These are phyloP conservation scores for Incurvaria masculella DNA, from an alignment of 2,888 invertebrate species.

Conservation along the genomic window DNA sequence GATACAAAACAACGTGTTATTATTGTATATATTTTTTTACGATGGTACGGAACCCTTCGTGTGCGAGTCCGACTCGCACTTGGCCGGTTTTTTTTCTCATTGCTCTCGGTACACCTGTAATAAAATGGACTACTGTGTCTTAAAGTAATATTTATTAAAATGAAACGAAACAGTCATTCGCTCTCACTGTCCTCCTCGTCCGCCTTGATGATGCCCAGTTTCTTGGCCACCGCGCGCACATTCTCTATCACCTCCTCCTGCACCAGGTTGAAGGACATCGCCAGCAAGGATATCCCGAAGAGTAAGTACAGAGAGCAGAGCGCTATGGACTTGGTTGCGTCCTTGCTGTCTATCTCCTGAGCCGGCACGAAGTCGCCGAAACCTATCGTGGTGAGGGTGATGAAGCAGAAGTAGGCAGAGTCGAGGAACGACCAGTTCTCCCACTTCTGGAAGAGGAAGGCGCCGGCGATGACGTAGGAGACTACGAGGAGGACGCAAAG, in stretches of 20 bases:
- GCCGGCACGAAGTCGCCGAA: slow-evolving; percentile 92
- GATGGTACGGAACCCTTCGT: no score
- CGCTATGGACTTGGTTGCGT: slow-evolving; percentile 63
- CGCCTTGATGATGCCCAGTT: slow-evolving; percentile 84
- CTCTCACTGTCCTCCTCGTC: slow-evolving; percentile 61
- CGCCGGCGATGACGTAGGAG: slow-evolving; percentile 86
- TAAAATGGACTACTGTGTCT: background rate
- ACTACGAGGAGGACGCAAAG: slow-evolving; percentile 84
- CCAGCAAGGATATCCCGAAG: slow-evolving; percentile 90
- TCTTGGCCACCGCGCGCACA: slow-evolving; percentile 81
- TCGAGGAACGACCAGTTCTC: slow-evolving; percentile 85
- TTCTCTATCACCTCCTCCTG: slow-evolving; percentile 91
- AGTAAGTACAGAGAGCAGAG: slow-evolving; percentile 89
- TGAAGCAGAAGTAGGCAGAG: slow-evolving; percentile 92
- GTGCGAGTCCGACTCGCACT: no score
- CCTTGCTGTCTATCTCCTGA: slow-evolving; percentile 55
- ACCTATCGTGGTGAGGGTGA: slow-evolving; percentile 89
- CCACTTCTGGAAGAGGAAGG: slow-evolving; percentile 81
- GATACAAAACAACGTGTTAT: background rate
- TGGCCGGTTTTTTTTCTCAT: no score
- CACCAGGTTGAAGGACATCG: slow-evolving; percentile 96
- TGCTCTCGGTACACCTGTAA: background rate
- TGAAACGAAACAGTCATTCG: slow-evolving; percentile 24
- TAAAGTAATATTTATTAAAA: background rate
- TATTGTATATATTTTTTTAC: no score